A percentile compares a stretch with the other conserved stretches of the same genome.
Conservation (phyloP, 2,888 invertebrate genomes). For the Amiota minor region DNA sequence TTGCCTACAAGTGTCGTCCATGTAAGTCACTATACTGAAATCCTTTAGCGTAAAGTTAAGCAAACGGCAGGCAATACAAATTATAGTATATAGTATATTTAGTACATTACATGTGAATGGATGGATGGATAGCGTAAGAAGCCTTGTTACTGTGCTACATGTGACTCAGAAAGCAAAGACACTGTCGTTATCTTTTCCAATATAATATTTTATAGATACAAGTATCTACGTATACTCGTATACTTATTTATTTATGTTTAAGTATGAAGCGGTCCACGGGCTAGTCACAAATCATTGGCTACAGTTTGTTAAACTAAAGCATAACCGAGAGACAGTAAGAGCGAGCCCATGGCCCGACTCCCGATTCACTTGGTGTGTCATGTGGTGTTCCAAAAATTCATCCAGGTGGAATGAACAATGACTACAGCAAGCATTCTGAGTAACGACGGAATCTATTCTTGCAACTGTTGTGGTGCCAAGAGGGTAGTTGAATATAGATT, state of each 20-base stretch:
- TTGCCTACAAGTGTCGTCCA: constrained; percentile 96
- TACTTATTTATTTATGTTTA: too few relatives aligned
- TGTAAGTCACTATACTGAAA: constrained; percentile 80
- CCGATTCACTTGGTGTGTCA: constrained; percentile 23
- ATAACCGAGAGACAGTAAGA: constrained; percentile 24
- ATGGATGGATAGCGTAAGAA: neutral
- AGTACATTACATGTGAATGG: neutral
- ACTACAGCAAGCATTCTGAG: constrained; percentile 31
- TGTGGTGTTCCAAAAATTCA: constrained; percentile 54
- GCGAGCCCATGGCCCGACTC: too few relatives aligned
- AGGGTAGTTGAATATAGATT: too few relatives aligned
- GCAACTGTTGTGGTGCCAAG: neutral
- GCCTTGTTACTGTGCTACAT: too few relatives aligned
- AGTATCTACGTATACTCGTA: too few relatives aligned
- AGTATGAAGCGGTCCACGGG: neutral
- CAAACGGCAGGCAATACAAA: constrained; percentile 16
- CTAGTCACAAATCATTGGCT: constrained; percentile 31
- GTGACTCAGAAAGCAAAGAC: too few relatives aligned
- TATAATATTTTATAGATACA: too few relatives aligned
- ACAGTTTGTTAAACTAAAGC: constrained; percentile 43
- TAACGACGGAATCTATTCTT: constrained; percentile 23
- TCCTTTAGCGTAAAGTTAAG: neutral
- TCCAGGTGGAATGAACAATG: constrained; percentile 49
- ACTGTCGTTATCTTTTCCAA: too few relatives aligned
- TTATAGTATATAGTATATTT: too few relatives aligned